Percentiles rank a stretch among this genome's conserved stretches.
phyloP scores from a whole-genome alignment of 2,797 vertebrate genomes.

The Sebastolobus alascanus region DNA sequence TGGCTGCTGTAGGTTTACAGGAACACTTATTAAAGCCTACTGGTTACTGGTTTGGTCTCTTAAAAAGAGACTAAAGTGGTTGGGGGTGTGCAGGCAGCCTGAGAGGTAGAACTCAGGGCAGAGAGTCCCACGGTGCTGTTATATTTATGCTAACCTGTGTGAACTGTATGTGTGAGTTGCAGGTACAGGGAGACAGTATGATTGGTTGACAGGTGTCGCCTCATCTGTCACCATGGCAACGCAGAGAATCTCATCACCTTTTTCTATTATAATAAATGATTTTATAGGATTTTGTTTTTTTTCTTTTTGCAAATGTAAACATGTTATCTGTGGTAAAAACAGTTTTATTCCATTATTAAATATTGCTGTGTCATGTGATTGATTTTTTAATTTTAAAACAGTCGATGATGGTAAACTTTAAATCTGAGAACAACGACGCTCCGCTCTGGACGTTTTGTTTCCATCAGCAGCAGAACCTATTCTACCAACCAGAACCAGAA shows the following conservation, averaged over 20 bases:
- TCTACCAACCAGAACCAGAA: slow-evolving; percentile 9
- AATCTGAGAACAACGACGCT: neutral
- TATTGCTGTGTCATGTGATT: slow-evolving; percentile 25
- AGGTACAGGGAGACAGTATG: neutral
- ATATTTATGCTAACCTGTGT: slow-evolving; percentile 25
- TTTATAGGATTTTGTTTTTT: slow-evolving; percentile 26
- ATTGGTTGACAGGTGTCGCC: neutral
- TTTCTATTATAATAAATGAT: slow-evolving; percentile 44
- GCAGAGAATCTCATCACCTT: neutral
- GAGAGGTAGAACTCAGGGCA: slow-evolving; percentile 10
- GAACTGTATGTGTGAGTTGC: neutral
- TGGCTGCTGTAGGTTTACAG: neutral
- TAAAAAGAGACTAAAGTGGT: neutral
- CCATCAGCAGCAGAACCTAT: slow-evolving; percentile 16
- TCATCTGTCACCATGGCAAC: slow-evolving; percentile 15
- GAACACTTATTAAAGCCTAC: neutral
- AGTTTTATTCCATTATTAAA: slow-evolving; percentile 19
- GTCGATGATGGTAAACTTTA: neutral
- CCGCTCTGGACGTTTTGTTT: neutral
- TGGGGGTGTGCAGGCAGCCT: neutral
- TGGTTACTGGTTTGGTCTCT: neutral
- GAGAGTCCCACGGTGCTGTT: neutral
- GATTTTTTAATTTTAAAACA: neutral
- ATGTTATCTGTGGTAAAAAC: slow-evolving; percentile 8
- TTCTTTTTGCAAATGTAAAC: slow-evolving; percentile 17